Conservation (phyloP, 2,888 invertebrate species). For the Polylopha cassiicola region DNA sequence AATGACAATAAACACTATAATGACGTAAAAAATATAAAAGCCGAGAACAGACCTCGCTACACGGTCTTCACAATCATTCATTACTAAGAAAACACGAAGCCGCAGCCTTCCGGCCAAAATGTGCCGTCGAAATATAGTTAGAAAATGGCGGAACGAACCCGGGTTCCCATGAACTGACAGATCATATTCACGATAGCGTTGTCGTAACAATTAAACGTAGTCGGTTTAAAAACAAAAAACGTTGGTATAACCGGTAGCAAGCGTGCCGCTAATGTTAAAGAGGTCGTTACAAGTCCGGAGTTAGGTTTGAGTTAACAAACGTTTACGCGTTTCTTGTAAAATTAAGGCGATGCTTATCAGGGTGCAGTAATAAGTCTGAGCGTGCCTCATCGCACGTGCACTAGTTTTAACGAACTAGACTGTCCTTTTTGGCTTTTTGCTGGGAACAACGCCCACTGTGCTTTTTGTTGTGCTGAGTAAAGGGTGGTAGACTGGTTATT, state of each 20-base stretch:
- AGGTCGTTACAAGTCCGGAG: slow-evolving; percentile 43
- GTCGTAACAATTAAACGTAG: slow-evolving; percentile 69
- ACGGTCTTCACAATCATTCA: slow-evolving; percentile 51
- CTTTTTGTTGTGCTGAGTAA: not conserved
- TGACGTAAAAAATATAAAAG: slow-evolving; percentile 51
- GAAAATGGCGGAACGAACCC: slow-evolving; percentile 56
- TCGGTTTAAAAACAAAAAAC: slow-evolving; percentile 48
- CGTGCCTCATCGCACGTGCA: slow-evolving; percentile 65
- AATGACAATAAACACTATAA: slow-evolving; percentile 54
- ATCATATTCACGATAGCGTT: slow-evolving; percentile 59
- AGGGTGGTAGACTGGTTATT: too few relatives aligned
- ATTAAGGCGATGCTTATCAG: slow-evolving; percentile 70
- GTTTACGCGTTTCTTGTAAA: slow-evolving; percentile 67
- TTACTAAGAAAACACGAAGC: slow-evolving; percentile 60
- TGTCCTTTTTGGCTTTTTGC: slow-evolving; percentile 28
- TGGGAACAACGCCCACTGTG: slow-evolving; percentile 9
- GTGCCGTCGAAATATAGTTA: slow-evolving; percentile 51
- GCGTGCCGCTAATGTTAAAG: slow-evolving; percentile 68
- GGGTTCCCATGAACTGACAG: slow-evolving; percentile 70
- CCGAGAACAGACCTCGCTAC: slow-evolving; percentile 44
- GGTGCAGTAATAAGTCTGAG: slow-evolving; percentile 51
- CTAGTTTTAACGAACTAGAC: slow-evolving; percentile 58
- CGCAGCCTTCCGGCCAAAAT: slow-evolving; percentile 42
- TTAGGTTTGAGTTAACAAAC: slow-evolving; percentile 53
- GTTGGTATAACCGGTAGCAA: slow-evolving; percentile 64